phyloP scores from a whole-genome alignment of 64 coral and sea anemone species.

The Catalaphyllia jardinei region DNA sequence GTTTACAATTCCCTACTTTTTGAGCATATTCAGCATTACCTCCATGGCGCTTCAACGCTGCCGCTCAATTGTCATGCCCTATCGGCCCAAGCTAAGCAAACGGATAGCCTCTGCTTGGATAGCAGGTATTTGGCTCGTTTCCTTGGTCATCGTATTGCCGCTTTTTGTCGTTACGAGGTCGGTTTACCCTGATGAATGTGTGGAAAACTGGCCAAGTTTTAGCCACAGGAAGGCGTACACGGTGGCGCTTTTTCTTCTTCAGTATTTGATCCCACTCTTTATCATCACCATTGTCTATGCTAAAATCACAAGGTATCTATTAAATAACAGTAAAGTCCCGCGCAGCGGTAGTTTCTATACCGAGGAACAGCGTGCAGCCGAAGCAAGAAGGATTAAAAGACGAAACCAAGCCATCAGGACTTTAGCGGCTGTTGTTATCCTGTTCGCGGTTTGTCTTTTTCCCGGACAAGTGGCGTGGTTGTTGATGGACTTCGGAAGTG shows the following conservation, averaged over 20 bases:
- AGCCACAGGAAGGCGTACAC: conserved; percentile 51
- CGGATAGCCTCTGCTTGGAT: conserved; percentile 26
- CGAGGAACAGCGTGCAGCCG: background rate
- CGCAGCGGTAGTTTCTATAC: background rate
- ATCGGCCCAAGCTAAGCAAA: conserved; percentile 33
- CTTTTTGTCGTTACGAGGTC: background rate
- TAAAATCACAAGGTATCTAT: conserved; percentile 28
- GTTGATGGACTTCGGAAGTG: conserved; percentile 36
- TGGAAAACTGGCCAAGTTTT: conserved; percentile 43
- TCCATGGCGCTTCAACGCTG: conserved; percentile 59
- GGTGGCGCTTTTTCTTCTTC: conserved; percentile 45
- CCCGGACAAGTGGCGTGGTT: conserved; percentile 51
- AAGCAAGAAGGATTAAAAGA: conserved; percentile 8
- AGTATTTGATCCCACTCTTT: conserved; percentile 51
- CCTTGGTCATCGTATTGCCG: background rate
- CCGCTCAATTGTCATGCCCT: conserved; percentile 53
- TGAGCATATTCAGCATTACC: conserved; percentile 56
- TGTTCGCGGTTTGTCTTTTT: conserved; percentile 53
- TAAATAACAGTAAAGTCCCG: background rate
- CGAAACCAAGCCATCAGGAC: conserved; percentile 48
- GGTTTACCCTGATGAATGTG: background rate
- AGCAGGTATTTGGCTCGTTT: background rate
- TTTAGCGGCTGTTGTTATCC: conserved; percentile 34
- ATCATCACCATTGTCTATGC: conserved; percentile 53
- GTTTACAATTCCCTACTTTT: conserved; percentile 42